Evolutionary conservation across 2,888 invertebrate species (phyloP), one percentile per base, ranked within the genome.

Genomic region (Drosophila hamatofila): DNA sequence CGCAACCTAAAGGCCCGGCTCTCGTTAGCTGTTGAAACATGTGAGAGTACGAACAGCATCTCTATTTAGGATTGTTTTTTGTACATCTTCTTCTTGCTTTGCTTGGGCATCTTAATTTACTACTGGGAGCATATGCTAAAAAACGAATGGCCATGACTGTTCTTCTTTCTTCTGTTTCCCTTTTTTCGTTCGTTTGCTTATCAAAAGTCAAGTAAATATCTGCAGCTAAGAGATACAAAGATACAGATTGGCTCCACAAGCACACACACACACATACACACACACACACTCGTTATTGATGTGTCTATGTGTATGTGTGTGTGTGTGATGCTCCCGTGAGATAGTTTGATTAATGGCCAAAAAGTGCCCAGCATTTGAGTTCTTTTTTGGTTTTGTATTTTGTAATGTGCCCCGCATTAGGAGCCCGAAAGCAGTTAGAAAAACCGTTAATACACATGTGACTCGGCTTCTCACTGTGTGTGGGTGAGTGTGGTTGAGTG

Each of bases 281-380:
- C 49, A 30, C 51, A 44, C 39, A 46, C 72, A 41, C 63, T 72
- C 54, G 67, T 59, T 68, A 71, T 69, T 72, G 81, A 81, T 78
- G 75, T 65, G 33, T n/a, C 58, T 64, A 61, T 72, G 71, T 81
- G 83, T 46, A 25, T 48, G 48, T n/a, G 27, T 51, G 49, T 33
- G 64, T 62, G 66, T 75, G 72, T 81, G 84, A 90, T 90, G 88
- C 72, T 91, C 91, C 91, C 91, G 91, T 90, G 91, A 91, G 91
- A 91, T 91, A 87, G 90, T 90, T 91, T 91, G 91, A 91, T 91
- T 91, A 91, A 91, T 91, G 91, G 90, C 78, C 75, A 60, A 75
- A 79, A 80, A 79, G 78, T 81, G 72, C 68, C 67, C 76, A 72
- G 66, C 77, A 75, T 81, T 80, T 75, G 67, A 49, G 30, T 33